Evolutionary conservation across 2,888 invertebrate genomes (phyloP).

Genomic region (Lasioglossum lativentre): DNA sequence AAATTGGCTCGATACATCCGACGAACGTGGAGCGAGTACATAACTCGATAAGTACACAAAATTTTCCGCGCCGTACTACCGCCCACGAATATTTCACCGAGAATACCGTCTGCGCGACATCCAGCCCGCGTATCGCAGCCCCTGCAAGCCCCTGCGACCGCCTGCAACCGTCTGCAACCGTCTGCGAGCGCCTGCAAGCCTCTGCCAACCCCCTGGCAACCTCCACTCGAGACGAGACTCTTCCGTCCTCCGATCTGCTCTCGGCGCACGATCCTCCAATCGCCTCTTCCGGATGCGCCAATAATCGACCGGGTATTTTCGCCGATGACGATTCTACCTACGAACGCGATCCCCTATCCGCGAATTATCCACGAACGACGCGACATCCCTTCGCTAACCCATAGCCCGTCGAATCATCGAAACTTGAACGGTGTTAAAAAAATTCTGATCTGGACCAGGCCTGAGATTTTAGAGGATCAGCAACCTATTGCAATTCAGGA

Average conservation of each 20-base stretch:
- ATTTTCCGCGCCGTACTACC: constrained; percentile 69
- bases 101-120: constrained; percentile 43
- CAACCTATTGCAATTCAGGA: no score
- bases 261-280: neutral
- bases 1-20: constrained; percentile 73
- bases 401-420: neutral
- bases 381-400: neutral
- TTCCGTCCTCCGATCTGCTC: neutral
- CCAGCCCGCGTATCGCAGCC: constrained; percentile 11
- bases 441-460: no score
- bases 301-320: no score
- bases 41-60: constrained; percentile 74
- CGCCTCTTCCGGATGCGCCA: neutral
- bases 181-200: neutral
- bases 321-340: neutral
- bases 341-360: neutral
- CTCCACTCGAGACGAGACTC: constrained; percentile 2
- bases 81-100: constrained; percentile 65
- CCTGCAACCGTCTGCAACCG: neutral
- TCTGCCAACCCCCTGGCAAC: neutral
- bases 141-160: neutral
- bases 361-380: neutral
- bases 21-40: constrained; percentile 73
- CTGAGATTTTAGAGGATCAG: no score
- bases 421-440: no score